Evolutionary conservation across 2,888 invertebrate genomes (phyloP), one percentile per base, ranked within the genome.

Genomic region (Cephus rjabovi): DNA sequence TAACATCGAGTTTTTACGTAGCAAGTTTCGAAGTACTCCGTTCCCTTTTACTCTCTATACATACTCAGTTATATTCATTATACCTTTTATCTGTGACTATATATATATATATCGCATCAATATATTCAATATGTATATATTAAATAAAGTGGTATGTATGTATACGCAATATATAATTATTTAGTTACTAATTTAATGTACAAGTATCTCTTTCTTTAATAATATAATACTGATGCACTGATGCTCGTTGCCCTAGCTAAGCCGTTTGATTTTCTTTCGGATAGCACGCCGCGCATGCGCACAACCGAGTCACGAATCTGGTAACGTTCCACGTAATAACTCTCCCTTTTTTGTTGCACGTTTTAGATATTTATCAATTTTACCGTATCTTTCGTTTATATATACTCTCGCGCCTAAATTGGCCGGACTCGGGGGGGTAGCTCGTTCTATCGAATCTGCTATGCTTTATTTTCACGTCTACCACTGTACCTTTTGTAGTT

Each of bases 141-240:
- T 83, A 86, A 88, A 89, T 87, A 85, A 88, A 89, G 83, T 84
- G 81, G 86, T 86, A 84, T 81, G 80, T 84, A 85, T 84, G 81
- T 86, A 87, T 87, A 86, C 85, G 86, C 82, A 86, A 87, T 87
- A 87, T 86, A 85, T 86, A 86, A 85, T 89, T 35, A 83, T 56
- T 56, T 86, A 86, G 84, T 86, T 85, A 84, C 86, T 88, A 88
- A 84, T 87, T 86, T 84, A 86, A 86, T 86, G 83, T 87, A 84
- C 84, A 86, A 86, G 85, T 87, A 87, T 87, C 86, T 85, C 71
- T 74, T 70, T 70, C 6, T 70, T 11, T 76, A 87, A 85, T 80
- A 86, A 88, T 84, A 84, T 90, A 90, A 91, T 91, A 91, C 90
- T 91, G 90, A 90, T 89, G 86, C 86, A 83, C 84, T 86, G 85